These are phyloP conservation scores for Chrysochloris asiatica DNA, from an alignment of 2,113 vertebrate genomes.

Conservation along the genomic window DNA sequence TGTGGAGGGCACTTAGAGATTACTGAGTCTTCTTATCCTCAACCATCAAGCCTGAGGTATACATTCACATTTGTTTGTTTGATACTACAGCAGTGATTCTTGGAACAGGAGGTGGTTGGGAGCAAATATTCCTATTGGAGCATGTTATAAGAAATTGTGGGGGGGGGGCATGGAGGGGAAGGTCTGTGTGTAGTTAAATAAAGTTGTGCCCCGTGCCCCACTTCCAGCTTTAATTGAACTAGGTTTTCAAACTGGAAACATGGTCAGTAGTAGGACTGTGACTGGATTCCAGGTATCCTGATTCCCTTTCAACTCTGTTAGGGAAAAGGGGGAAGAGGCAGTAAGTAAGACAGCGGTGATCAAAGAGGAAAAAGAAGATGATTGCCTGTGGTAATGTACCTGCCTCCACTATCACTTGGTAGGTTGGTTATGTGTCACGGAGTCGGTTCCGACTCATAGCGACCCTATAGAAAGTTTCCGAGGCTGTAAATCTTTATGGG, in stretches of 20 bases:
- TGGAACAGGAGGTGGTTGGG: not conserved
- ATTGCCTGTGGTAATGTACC: not conserved
- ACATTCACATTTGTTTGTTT: not conserved
- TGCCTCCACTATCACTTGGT: conserved; percentile 8
- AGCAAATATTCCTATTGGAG: conserved; percentile 20
- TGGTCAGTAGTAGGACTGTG: conserved; percentile 6
- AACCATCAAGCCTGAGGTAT: not conserved
- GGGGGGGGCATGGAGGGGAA: not conserved
- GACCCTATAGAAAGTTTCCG: too few species aligned
- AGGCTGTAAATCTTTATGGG: too few species aligned
- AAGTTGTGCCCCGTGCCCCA: not conserved
- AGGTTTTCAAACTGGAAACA: conserved; percentile 37
- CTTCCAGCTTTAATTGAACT: not conserved
- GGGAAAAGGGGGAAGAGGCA: not conserved
- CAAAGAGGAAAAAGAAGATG: not conserved
- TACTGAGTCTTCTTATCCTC: conserved; percentile 11
- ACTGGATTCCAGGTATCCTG: not conserved
- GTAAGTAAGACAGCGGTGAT: not conserved
- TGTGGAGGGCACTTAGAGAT: not conserved
- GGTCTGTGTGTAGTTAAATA: not conserved
- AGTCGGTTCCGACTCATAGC: too few species aligned
- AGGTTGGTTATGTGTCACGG: too few species aligned
- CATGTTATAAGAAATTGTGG: not conserved
- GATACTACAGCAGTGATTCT: not conserved
- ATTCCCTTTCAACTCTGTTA: not conserved